These are phyloP conservation scores for Ptilorrhoa leucosticta DNA, from an alignment of 2,113 vertebrate genomes.

Conservation along the genomic window DNA sequence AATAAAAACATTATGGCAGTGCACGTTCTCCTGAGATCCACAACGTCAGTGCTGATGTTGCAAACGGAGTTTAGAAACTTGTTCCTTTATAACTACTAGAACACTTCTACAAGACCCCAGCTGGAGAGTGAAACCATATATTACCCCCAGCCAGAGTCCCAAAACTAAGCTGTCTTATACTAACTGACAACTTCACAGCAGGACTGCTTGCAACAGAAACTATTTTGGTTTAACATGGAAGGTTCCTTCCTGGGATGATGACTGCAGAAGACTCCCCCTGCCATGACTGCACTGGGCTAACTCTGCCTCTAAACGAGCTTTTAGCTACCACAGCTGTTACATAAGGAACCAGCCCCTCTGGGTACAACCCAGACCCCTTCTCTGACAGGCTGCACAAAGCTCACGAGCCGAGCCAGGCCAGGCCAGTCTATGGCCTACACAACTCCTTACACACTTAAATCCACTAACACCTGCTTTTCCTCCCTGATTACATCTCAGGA, in stretches of 20 bases:
- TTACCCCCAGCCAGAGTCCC: not conserved
- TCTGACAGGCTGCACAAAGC: not conserved
- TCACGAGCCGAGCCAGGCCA: not conserved
- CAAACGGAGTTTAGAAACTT: not conserved
- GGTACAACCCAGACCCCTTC: not conserved
- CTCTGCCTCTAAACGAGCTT: not conserved
- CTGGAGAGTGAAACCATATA: not conserved
- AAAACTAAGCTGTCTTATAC: not conserved
- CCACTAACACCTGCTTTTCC: not conserved
- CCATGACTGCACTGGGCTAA: not conserved
- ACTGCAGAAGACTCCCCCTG: not conserved
- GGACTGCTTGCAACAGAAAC: not conserved
- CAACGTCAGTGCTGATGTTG: accelerated
- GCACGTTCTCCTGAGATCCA: not conserved
- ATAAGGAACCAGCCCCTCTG: not conserved
- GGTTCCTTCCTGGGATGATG: not conserved
- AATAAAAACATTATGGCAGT: not conserved
- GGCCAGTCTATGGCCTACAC: not conserved
- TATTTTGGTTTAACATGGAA: not conserved
- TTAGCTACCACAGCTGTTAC: not conserved
- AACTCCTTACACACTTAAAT: not conserved
- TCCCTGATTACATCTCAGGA: not conserved
- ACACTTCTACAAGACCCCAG: not conserved
- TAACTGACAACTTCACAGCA: not conserved
- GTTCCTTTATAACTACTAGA: accelerated